Base-by-base conservation (phyloP, 53 echinoderm and acorn worm species). In the Arbacia lixula region DNA sequence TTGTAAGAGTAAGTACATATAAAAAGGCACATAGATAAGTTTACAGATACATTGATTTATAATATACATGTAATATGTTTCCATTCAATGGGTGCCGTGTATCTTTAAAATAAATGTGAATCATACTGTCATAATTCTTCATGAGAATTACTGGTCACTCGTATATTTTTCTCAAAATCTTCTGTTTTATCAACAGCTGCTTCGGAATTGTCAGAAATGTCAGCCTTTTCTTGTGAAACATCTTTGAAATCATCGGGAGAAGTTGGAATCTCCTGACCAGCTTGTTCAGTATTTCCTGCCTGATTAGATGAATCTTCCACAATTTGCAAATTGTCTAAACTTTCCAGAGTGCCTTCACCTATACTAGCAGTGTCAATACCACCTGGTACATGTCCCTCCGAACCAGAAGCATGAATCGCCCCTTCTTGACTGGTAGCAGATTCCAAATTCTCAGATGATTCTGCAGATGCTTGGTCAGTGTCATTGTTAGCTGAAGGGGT, bases 401-500 rank as follows among this genome's bases (percentile, higher is more conserved):
- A 27, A 35, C 12, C 55, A 21, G 77, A 58, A 12, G 77, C 57
- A 25, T 40, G 26, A 3, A 38, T 20, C 77, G 56, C 77, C 60
- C 77, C 77, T 27, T 60, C 77, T 6, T 56, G 36, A 77, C 1
- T 25, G n/a, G 77, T 77, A 28, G 77, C 55, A 58, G 77, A 77
- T 77, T 77, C 77, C 77, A 77, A 77, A 41, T 77, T 58, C 77
- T 58, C 77, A 22, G 77, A 77, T 38, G 77, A 77, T 77, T 58
- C 77, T 56, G 56, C 77, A 77, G 77, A 57, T 58, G 77, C 24
- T 26, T 77, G 77, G 77, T 39, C 77, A 24, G 77, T 57, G 56
- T 77, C 77, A 77, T 77, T 77, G 77, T 77, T 77, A 77, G 77
- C 77, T 77, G 60, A 30, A 77, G 40, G 77, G 77, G 39, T 58